Conservation (phyloP, 2,113 vertebrate species). For the Coptodon bakossiorum region DNA sequence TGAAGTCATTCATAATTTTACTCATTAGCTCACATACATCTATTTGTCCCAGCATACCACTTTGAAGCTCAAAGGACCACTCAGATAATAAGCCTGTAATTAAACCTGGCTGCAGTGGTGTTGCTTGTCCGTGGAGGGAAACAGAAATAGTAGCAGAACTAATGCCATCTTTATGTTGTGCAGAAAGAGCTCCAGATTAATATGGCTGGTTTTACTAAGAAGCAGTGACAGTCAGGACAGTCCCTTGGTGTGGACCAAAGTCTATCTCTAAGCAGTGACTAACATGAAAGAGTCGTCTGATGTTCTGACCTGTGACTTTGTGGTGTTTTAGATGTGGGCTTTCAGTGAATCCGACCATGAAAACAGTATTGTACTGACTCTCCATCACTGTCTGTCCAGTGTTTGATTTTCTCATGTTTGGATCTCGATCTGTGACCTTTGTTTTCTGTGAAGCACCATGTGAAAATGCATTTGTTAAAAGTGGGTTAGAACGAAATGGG, state of each 20-base stretch:
- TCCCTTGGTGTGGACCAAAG: background rate
- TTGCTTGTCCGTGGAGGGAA: conserved; percentile 16
- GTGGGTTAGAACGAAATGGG: background rate
- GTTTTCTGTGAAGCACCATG: background rate
- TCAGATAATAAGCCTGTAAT: conserved; percentile 47
- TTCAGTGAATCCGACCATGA: background rate
- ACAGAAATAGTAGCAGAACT: conserved; percentile 42
- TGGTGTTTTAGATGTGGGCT: conserved; percentile 1
- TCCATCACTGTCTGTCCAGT: background rate
- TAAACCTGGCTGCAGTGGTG: conserved; percentile 37
- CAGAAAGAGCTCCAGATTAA: conserved; percentile 12
- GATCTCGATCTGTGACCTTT: conserved; percentile 11
- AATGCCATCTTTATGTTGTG: conserved; percentile 12
- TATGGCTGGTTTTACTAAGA: background rate
- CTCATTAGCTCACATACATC: conserved; percentile 10
- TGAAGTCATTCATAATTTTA: conserved; percentile 4
- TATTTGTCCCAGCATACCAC: conserved; percentile 27
- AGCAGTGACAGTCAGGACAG: background rate
- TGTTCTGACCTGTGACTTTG: conserved; percentile 31
- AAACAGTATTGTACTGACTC: background rate
- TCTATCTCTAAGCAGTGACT: background rate
- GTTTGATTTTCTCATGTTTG: conserved; percentile 19
- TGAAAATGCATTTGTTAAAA: background rate
- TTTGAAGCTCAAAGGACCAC: conserved; percentile 22
- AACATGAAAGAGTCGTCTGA: conserved; percentile 38